Conservation (phyloP, 37 sponge, comb jelly and placozoan genomes). For the Beroe forskalii region DNA sequence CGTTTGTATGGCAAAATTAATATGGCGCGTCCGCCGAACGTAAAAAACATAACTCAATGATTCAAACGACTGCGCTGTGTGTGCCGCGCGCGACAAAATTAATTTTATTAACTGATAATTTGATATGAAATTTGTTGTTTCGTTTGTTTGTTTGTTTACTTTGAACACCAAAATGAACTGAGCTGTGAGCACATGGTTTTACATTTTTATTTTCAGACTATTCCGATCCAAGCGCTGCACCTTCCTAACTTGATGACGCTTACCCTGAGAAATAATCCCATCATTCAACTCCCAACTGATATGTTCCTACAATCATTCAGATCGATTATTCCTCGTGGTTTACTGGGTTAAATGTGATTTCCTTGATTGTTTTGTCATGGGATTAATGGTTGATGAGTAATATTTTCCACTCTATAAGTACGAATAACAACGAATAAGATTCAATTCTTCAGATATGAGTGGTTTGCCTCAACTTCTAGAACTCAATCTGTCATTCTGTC, state of each 20-base stretch:
- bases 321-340: too few species aligned
- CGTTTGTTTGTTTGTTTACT: too few species aligned
- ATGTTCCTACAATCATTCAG: too few species aligned
- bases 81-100: background rate
- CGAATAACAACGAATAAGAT: too few species aligned
- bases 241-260: conserved; percentile 70
- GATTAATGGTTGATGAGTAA: too few species aligned
- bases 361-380: too few species aligned
- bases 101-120: too few species aligned
- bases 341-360: too few species aligned
- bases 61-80: background rate
- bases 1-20: too few species aligned
- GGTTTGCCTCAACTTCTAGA: conserved; percentile 20
- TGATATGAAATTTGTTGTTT: too few species aligned
- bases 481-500: conserved; percentile 51
- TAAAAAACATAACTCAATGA: background rate
- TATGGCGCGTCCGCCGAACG: background rate
- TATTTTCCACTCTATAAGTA: background rate
- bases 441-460: conserved; percentile 59
- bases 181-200: too few species aligned
- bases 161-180: too few species aligned
- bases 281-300: conserved; percentile 76
- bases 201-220: conserved; percentile 67
- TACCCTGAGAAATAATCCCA: conserved; percentile 87
- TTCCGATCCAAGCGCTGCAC: conserved; percentile 74